Conservation (phyloP, 2,113 vertebrate species). For the Ailuropoda melanoleuca region DNA sequence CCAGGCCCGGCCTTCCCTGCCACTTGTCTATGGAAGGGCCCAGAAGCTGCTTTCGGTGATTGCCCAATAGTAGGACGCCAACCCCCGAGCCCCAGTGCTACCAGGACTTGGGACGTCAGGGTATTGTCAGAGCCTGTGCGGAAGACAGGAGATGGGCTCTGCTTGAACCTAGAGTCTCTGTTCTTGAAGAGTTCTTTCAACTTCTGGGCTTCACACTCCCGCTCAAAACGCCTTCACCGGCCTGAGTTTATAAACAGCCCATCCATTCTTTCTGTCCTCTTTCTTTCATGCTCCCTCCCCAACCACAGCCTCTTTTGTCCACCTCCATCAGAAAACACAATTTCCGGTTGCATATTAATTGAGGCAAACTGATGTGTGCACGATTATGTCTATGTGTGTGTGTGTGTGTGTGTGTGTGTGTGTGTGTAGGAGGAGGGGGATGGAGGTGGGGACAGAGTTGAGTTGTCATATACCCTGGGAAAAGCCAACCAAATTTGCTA, state of each 20-base stretch:
- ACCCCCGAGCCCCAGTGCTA: neutral
- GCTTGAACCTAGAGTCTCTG: neutral
- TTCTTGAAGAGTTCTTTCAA: neutral
- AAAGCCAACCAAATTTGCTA: neutral
- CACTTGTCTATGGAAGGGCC: neutral
- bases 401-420: neutral
- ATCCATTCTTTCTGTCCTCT: neutral
- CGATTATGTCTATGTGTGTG: neutral
- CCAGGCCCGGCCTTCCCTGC: neutral
- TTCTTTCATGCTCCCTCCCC: neutral
- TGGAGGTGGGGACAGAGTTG: neutral
- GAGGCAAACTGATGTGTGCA: too few species aligned
- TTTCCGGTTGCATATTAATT: neutral
- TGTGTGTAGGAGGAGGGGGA: too few species aligned
- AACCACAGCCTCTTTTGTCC: neutral
- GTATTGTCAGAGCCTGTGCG: neutral
- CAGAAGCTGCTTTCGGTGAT: neutral
- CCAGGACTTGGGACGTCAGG: neutral
- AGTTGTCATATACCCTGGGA: neutral
- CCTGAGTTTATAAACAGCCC: too few species aligned
- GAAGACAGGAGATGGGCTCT: neutral
- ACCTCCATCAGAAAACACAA: neutral
- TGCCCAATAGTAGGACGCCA: too few species aligned
- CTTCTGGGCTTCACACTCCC: neutral
- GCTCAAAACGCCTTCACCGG: neutral